Evolutionary conservation across 2,113 vertebrate genomes (phyloP), one percentile per base, ranked within the genome.

Genomic region (Petaurus breviceps): DNA sequence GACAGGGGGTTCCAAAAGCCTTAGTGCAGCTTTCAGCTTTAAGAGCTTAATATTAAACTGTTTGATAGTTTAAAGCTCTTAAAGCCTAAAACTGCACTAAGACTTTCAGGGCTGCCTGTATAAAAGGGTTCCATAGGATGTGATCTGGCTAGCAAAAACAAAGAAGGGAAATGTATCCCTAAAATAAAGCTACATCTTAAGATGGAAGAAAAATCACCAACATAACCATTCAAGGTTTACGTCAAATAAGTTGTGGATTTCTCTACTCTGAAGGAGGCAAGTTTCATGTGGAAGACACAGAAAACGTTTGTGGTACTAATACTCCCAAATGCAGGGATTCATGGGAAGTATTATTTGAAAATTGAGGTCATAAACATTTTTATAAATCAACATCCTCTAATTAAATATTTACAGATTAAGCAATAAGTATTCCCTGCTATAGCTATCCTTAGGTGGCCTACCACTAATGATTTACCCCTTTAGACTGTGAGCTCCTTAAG

Each of bases 351-450:
- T 25, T 94, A 94, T 47, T 95, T 22, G 92, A 93, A 94, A 92
- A 50, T 9, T 49, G 49, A 90, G 68, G 68, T 84, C 16, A 47
- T 94, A 77, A 93, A 92, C n/a, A 68, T 37, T 31, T 95, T 31
- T 37, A 89, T 55, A 61, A 90, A 23, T 84, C 50, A 51, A 4
- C 89, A 47, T 89, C 51, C 57, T 19, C 91, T 61, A 51, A 77
- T 57, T 49, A 94, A 97, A 68, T 43, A 95, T 68, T 95, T 95
- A 84, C 28, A 89, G 24, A 92, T 57, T 89, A 96, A 94, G 93
- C 0, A 91, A 43, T 31, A 37, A 0, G 57, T 19, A 52, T 90
- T 92, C 95, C 51, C 51, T 92, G 31, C 43, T 91, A 8, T 49
- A 37, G 24, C 37, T 51, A 53, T 51, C 68, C 43, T 55, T 93